Percentiles rank a stretch among this genome's conserved stretches.
phyloP scores from a whole-genome alignment of 2,797 vertebrate genomes.

The Enteromius treurensis region DNA sequence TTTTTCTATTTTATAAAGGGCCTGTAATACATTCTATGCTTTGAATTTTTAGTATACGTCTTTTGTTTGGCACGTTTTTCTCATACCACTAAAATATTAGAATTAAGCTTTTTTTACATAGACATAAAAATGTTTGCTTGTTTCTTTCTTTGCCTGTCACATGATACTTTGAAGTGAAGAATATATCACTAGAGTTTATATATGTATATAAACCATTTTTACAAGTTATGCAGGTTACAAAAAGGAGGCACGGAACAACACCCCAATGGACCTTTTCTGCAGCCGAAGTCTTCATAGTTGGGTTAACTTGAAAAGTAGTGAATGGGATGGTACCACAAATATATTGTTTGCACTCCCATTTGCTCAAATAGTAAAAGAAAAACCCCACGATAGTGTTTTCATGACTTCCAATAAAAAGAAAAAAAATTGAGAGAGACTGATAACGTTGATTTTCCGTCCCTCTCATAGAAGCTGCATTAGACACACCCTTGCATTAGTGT shows the following conservation, averaged over 20 bases:
- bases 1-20: background rate
- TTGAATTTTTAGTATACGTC: background rate
- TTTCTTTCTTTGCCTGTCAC: slow-evolving; percentile 22
- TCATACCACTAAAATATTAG: background rate
- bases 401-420: too few species aligned
- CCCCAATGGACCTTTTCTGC: background rate
- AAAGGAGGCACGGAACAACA: slow-evolving; percentile 31
- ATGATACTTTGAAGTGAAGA: slow-evolving; percentile 49
- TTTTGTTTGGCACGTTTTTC: background rate
- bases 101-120: background rate
- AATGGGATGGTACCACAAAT: too few species aligned
- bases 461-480: too few species aligned
- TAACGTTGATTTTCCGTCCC: too few species aligned
- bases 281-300: too few species aligned
- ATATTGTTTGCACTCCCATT: too few species aligned
- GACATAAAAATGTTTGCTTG: background rate
- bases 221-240: slow-evolving; percentile 29
- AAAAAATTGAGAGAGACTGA: too few species aligned
- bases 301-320: too few species aligned
- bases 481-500: too few species aligned
- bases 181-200: slow-evolving; percentile 49
- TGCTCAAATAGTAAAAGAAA: too few species aligned
- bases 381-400: too few species aligned
- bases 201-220: slow-evolving; percentile 53
- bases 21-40: background rate